Evolutionary conservation across 2,113 vertebrate species (phyloP).

Genomic region (Lophotis ruficrista): DNA sequence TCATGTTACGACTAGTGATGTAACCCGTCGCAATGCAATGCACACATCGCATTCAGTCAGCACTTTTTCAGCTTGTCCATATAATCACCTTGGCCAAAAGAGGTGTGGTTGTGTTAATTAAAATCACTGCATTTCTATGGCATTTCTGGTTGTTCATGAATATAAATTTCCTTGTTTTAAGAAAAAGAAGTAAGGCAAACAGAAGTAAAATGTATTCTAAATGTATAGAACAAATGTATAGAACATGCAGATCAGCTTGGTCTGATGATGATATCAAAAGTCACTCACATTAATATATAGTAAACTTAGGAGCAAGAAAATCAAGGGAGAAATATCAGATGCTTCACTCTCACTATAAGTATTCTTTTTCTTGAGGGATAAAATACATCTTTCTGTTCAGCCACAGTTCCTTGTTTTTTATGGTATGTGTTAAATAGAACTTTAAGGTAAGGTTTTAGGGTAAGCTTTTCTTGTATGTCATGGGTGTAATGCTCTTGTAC

Average conservation of each 20-base stretch:
- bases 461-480: neutral
- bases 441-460: neutral
- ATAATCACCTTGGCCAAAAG: neutral
- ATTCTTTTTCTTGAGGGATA: neutral
- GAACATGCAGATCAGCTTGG: neutral
- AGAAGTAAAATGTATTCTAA: neutral
- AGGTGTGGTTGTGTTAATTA: neutral
- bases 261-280: neutral
- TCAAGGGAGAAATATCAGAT: neutral
- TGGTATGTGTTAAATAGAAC: neutral
- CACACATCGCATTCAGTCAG: constrained; percentile 47
- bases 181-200: neutral
- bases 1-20: constrained; percentile 40
- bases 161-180: neutral
- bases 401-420: neutral
- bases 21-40: constrained; percentile 71
- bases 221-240: neutral
- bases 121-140: neutral
- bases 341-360: neutral
- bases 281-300: neutral
- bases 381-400: neutral
- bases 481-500: neutral
- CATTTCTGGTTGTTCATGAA: neutral
- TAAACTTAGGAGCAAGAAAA: neutral
- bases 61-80: neutral